Evolutionary conservation across 2,797 vertebrate species (phyloP).

Genomic region (Aulostomus chinensis): DNA sequence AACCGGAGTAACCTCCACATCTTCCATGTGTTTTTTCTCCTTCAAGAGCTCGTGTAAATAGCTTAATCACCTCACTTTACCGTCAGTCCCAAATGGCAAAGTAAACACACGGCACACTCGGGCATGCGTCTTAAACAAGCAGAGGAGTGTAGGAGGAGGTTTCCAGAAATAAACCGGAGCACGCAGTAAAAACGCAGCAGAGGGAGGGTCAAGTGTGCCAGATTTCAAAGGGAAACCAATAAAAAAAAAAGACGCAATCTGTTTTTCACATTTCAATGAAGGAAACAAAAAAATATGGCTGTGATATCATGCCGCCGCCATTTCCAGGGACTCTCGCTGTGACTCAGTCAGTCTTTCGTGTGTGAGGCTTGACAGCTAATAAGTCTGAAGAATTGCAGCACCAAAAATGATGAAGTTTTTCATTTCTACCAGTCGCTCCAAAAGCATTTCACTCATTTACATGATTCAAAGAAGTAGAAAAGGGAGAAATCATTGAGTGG

Average conservation of each 20-base stretch:
- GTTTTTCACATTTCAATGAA: slow-evolving; percentile 65
- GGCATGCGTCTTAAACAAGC: slow-evolving; percentile 60
- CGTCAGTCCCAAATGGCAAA: slow-evolving; percentile 60
- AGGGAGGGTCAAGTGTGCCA: slow-evolving; percentile 67
- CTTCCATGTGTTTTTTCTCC: slow-evolving; percentile 39
- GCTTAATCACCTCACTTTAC: slow-evolving; percentile 60
- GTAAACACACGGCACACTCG: slow-evolving; percentile 68
- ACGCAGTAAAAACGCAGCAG: slow-evolving; percentile 62
- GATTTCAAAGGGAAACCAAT: slow-evolving; percentile 73
- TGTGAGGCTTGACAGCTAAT: slow-evolving; percentile 36
- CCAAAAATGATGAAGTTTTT: slow-evolving; percentile 14
- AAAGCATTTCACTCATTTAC: slow-evolving; percentile 7
- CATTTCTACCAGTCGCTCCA: neutral
- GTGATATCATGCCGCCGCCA: slow-evolving; percentile 40
- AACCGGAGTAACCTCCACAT: slow-evolving; percentile 30
- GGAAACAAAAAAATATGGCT: slow-evolving; percentile 42
- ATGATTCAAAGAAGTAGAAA: neutral
- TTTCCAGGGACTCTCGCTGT: slow-evolving; percentile 43
- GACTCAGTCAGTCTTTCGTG: slow-evolving; percentile 38
- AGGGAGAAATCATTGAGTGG: neutral
- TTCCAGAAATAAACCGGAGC: slow-evolving; percentile 74
- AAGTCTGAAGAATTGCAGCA: too few species aligned
- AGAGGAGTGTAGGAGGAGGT: slow-evolving; percentile 47
- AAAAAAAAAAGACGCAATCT: slow-evolving; percentile 75
- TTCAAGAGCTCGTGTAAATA: slow-evolving; percentile 42